A percentile compares a stretch with the other conserved stretches of the same genome.
Conservation (phyloP, 2,797 vertebrate genomes). For the Chloroceryle amazona region DNA sequence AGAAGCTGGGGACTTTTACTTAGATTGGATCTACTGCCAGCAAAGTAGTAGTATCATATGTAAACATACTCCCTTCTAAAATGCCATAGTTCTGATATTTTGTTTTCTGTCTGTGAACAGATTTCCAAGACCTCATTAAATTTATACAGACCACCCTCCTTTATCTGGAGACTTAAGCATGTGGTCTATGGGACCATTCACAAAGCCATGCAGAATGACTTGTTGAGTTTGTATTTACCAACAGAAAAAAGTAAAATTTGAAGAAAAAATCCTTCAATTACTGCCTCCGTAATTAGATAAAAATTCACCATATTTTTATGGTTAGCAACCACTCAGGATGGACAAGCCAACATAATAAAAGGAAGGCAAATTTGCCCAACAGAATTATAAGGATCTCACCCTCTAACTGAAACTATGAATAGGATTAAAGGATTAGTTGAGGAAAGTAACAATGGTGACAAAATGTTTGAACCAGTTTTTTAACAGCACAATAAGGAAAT, state of each 20-base stretch:
- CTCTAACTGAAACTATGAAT: background rate
- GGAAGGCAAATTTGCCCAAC: background rate
- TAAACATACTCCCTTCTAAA: background rate
- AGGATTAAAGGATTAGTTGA: conserved; percentile 30
- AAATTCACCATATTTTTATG: background rate
- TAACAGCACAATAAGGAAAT: background rate
- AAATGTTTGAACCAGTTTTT: background rate
- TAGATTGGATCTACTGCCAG: background rate
- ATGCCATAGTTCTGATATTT: background rate
- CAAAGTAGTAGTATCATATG: background rate
- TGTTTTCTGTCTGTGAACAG: background rate
- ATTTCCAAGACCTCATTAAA: background rate
- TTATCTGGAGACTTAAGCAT: fast-evolving
- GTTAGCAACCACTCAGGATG: background rate
- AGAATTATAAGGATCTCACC: background rate
- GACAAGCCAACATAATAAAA: background rate
- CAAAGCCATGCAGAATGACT: background rate
- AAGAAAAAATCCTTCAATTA: background rate
- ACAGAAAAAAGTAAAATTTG: background rate
- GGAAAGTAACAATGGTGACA: background rate
- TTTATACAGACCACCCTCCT: background rate
- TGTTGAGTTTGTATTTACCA: background rate
- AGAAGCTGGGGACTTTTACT: background rate
- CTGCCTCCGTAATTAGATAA: background rate
- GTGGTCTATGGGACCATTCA: background rate